Conservation (phyloP, 2,888 invertebrate genomes). For the Cetonia aurata region DNA sequence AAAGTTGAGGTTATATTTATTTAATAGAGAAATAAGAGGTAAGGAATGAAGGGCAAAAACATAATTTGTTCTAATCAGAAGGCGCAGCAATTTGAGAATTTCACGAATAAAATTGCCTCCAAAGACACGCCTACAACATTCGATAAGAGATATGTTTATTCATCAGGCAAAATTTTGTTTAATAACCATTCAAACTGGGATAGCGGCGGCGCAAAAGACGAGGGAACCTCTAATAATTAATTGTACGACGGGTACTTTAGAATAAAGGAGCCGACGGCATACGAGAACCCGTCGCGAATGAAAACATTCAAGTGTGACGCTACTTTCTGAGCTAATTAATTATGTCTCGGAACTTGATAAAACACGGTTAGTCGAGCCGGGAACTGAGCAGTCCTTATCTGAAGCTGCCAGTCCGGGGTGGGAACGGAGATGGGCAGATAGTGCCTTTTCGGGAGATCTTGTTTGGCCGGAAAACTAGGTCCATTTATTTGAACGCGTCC, state of each 20-base stretch:
- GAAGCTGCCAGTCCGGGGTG: not conserved
- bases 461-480: conserved; percentile 40
- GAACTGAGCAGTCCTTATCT: conserved; percentile 33
- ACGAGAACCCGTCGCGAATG: conserved; percentile 30
- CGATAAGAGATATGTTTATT: conserved; percentile 2
- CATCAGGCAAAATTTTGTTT: conserved; percentile 4
- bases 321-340: conserved; percentile 41
- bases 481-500: conserved; percentile 45
- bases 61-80: not conserved
- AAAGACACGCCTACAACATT: not conserved
- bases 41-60: too few species aligned
- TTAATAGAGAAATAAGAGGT: too few species aligned
- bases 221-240: conserved; percentile 23
- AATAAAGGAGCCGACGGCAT: conserved; percentile 48
- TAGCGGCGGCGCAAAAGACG: not conserved
- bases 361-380: conserved; percentile 39
- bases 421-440: conserved; percentile 17
- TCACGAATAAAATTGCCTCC: not conserved
- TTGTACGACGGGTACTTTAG: conserved; percentile 43
- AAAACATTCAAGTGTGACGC: conserved; percentile 41
- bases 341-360: conserved; percentile 39
- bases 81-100: not conserved
- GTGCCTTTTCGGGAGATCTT: conserved; percentile 23
- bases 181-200: not conserved
- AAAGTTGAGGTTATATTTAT: too few species aligned